A percentile compares a stretch with the other conserved stretches of the same genome.
phyloP scores from a whole-genome alignment of 2,113 vertebrate genomes.

The Patagioenas fasciata region DNA sequence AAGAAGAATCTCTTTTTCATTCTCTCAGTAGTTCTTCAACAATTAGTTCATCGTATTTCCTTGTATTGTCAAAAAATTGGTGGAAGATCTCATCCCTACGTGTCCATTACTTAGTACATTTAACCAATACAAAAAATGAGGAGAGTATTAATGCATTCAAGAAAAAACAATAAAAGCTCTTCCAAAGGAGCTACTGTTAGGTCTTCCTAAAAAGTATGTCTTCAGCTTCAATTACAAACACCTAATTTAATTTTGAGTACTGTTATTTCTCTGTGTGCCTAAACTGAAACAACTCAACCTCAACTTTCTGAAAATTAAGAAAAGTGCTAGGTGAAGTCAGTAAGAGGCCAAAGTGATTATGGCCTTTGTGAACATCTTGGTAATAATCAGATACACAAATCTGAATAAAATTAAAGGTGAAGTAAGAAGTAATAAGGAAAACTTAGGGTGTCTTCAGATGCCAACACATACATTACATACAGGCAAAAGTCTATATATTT shows the following conservation, averaged over 20 bases:
- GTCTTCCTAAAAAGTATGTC: background rate
- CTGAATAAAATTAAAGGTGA: background rate
- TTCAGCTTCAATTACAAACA: background rate
- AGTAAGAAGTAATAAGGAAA: background rate
- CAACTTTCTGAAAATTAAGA: background rate
- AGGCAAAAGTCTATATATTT: background rate
- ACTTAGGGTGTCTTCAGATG: background rate
- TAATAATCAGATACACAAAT: background rate
- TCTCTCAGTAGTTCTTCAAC: background rate
- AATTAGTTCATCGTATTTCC: background rate
- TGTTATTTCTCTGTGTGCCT: background rate
- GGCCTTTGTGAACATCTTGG: background rate
- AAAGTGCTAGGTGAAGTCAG: background rate
- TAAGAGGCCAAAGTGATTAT: background rate
- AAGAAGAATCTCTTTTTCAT: background rate
- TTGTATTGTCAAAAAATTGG: background rate
- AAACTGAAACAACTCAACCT: background rate
- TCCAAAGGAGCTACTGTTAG: background rate
- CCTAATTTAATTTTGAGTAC: background rate
- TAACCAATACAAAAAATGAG: background rate
- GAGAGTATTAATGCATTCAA: background rate
- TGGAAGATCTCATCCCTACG: background rate
- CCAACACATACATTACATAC: fast-evolving
- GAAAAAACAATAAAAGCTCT: background rate
- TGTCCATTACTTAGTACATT: background rate